Evolutionary conservation across 1,140 invertebrate species (phyloP), one percentile per base, ranked within the genome.

Genomic region (Zaprionus davidi): DNA sequence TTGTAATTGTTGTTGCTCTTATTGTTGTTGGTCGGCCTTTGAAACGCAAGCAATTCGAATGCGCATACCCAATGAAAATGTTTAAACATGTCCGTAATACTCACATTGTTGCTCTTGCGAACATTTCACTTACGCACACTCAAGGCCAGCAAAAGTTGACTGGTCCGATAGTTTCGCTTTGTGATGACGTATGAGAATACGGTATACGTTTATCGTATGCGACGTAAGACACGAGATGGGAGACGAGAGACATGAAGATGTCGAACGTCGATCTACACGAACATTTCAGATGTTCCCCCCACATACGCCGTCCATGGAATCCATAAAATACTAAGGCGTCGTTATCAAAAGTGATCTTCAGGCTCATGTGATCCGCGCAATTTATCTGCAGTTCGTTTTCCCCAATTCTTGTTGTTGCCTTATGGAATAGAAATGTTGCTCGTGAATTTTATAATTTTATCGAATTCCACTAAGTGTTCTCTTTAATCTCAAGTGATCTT

Each of bases 51-150:
- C 46, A 55, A 44, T 71, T 65, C 53, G 73, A 65, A 71, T 76
- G 56, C 68, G 41, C 53, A 57, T 64, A 58, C 53, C 34, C 56
- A 66, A 76, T 76, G 74, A 68, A 72, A 68, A 77, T 77, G 71
- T 73, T 77, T 77, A 77, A 77, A 68, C 70, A 77, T 73, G 38
- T 73, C 58, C 57, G 63, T 72, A 66, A 57, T 55, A 28, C 36
- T 41, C 46, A 49, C 66, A 66, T 72, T 77, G 59, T 62, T 71
- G 59, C 49, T 68, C 44, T 65, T 77, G 58, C 64, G 70, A 77
- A 77, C 71, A 77, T 73, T 77, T 77, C 75, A 77, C 71, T 77
- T 73, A 73, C 59, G 75, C 75, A 68, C 64, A 72, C 70, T 60
- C 75, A 77, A 76, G 74, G 74, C 71, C 63, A 73, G 31, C 49